These are phyloP conservation scores for Aproaerema taeniolella DNA, from an alignment of 2,888 invertebrate species.

Conservation along the genomic window DNA sequence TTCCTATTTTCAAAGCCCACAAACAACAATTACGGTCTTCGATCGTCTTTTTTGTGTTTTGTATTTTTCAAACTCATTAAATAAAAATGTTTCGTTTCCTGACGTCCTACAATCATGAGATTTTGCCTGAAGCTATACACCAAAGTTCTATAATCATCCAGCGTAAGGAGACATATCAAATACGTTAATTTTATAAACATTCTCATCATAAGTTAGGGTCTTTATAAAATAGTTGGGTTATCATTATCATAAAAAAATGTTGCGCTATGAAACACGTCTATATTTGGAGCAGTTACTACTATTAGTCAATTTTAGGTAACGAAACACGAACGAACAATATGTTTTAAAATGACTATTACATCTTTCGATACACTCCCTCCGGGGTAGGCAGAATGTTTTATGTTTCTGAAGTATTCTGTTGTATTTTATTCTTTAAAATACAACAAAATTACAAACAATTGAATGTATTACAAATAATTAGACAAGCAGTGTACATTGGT, in stretches of 20 bases:
- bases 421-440: too few species aligned
- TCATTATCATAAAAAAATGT: constrained; percentile 4
- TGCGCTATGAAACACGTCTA: constrained; percentile 48
- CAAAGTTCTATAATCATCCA: constrained; percentile 35
- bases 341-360: too few species aligned
- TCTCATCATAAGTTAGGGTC: constrained; percentile 3
- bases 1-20: too few species aligned
- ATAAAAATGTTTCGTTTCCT: constrained; percentile 33
- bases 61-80: constrained; percentile 14
- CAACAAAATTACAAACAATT: too few species aligned
- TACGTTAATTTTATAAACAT: constrained; percentile 1
- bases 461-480: too few species aligned
- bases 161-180: constrained; percentile 23
- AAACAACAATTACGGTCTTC: neutral
- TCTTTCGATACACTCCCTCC: too few species aligned
- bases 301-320: constrained; percentile 35
- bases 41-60: neutral
- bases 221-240: constrained; percentile 17
- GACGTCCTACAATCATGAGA: constrained; percentile 48
- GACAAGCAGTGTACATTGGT: too few species aligned
- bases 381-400: too few species aligned
- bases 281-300: constrained; percentile 52
- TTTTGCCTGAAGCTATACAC: constrained; percentile 50
- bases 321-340: constrained; percentile 1
- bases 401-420: too few species aligned